A percentile compares a stretch with the other conserved stretches of the same genome.
These are phyloP conservation scores for Rhynchopsitta pachyrhyncha DNA, from an alignment of 2,113 vertebrate species.

Conservation along the genomic window DNA sequence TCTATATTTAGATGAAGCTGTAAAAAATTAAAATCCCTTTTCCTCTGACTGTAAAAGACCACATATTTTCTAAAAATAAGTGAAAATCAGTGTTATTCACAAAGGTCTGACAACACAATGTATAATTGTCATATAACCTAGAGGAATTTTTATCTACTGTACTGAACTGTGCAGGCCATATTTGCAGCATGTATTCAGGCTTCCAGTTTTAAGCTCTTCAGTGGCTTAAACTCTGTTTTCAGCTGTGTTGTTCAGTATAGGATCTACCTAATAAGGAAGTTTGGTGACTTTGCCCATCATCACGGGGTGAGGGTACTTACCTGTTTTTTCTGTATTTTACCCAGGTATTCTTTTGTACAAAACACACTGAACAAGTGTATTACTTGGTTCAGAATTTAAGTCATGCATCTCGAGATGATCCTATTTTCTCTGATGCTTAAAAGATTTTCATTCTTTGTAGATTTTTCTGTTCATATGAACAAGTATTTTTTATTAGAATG, in stretches of 20 bases:
- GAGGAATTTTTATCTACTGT: not conserved
- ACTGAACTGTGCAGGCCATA: not conserved
- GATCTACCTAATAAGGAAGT: not conserved
- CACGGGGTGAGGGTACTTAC: fast-evolving
- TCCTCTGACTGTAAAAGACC: not conserved
- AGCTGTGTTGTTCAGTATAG: not conserved
- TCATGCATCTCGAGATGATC: not conserved
- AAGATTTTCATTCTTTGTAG: not conserved
- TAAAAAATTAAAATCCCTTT: not conserved
- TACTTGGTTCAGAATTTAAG: not conserved
- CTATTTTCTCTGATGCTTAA: not conserved
- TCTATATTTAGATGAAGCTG: not conserved
- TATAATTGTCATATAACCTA: not conserved
- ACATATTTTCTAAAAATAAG: not conserved
- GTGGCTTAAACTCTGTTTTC: not conserved
- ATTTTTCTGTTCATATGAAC: not conserved
- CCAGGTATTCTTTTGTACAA: not conserved
- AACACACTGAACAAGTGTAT: not conserved
- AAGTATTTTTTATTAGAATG: not conserved
- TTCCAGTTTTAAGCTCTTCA: not conserved
- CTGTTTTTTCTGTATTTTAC: not conserved
- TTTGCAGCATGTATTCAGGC: not conserved
- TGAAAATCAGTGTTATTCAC: not conserved
- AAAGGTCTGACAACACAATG: not conserved
- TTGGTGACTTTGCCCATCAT: not conserved